phyloP scores from a whole-genome alignment of 2,888 invertebrate genomes.

The Podotricha telesiphe region DNA sequence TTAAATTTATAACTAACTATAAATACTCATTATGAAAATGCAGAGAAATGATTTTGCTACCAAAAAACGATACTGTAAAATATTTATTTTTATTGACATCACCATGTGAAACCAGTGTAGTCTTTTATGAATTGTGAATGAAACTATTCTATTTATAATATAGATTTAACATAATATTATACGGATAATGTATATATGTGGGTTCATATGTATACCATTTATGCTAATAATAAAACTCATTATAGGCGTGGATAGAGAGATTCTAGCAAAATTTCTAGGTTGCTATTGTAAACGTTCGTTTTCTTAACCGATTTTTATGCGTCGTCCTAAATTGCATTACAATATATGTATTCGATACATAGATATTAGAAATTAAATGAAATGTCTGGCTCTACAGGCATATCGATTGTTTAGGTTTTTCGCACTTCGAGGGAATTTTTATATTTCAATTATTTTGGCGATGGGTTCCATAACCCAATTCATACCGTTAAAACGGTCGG shows the following conservation, averaged over 20 bases:
- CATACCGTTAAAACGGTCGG: too few species aligned
- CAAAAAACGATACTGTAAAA: not conserved
- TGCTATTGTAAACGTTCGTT: not conserved
- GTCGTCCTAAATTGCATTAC: not conserved
- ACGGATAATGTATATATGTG: not conserved
- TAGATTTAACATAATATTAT: not conserved
- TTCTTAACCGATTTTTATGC: too few species aligned
- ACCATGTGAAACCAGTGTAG: too few species aligned
- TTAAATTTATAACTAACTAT: conserved; percentile 7
- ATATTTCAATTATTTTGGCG: too few species aligned
- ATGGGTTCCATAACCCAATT: too few species aligned
- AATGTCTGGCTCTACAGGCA: not conserved
- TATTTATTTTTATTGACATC: not conserved
- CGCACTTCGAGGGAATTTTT: too few species aligned
- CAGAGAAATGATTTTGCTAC: not conserved
- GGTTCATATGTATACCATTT: not conserved
- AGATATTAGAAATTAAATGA: not conserved
- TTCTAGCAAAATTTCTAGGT: not conserved
- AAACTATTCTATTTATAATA: conserved; percentile 6
- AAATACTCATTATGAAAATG: not conserved
- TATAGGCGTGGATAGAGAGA: not conserved
- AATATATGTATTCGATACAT: not conserved
- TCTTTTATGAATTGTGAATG: not conserved
- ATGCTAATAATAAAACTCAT: not conserved
- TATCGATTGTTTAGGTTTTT: too few species aligned